Evolutionary conservation across 2,888 invertebrate genomes (phyloP).

Genomic region (Pegoplata infirma): DNA sequence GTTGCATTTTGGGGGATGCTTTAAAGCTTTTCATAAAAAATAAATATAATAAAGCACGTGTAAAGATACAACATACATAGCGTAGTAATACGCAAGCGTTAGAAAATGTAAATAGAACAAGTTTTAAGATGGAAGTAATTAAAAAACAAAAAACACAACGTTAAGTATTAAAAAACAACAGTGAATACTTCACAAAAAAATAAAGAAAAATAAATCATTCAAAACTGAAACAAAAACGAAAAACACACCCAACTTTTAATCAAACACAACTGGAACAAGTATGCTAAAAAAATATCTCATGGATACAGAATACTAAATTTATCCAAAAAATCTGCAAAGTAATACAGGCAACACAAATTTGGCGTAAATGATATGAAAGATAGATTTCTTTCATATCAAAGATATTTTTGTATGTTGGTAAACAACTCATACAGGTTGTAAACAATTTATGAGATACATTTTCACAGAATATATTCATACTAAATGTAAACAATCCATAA

Average conservation of each 20-base stretch:
- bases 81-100: constrained; percentile 60
- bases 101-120: constrained; percentile 65
- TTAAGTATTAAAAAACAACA: constrained; percentile 27
- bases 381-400: no score
- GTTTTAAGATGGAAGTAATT: constrained; percentile 58
- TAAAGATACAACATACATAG: constrained; percentile 34
- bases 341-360: not conserved
- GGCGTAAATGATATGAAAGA: no score
- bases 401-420: no score
- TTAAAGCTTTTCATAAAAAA: constrained; percentile 36
- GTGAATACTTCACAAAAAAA: not conserved
- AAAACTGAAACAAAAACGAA: not conserved
- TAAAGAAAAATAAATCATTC: constrained; percentile 22
- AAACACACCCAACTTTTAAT: no score
- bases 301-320: no score
- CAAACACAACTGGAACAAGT: constrained; percentile 14
- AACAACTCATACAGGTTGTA: no score
- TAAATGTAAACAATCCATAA: no score
- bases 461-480: not conserved
- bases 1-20: constrained; percentile 57
- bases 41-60: constrained; percentile 61
- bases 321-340: not conserved
- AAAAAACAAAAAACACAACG: constrained; percentile 22
- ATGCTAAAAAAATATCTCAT: not conserved
- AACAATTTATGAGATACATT: not conserved